Evolutionary conservation across 1,140 invertebrate genomes (phyloP).

Genomic region (Pissodes strobi): DNA sequence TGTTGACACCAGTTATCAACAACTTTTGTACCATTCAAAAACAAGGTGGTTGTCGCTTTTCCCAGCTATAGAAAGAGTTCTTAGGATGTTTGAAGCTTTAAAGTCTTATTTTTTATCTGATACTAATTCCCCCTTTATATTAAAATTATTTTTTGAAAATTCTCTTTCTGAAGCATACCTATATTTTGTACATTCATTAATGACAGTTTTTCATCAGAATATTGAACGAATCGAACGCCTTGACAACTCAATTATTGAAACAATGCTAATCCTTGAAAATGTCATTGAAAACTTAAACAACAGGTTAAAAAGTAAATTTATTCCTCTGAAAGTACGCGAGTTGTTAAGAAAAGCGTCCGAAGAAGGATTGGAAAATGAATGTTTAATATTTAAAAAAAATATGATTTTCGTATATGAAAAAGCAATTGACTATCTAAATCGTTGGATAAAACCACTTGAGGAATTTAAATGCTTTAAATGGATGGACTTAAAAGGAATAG

Average conservation of each 20-base stretch:
- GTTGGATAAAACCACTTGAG: neutral
- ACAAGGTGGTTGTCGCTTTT: conserved; percentile 32
- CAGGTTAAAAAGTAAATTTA: neutral
- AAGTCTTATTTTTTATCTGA: conserved; percentile 20
- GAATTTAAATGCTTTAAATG: too few species aligned
- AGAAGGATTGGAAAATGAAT: neutral
- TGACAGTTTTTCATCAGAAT: conserved; percentile 22
- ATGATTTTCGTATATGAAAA: neutral
- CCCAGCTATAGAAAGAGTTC: conserved; percentile 29
- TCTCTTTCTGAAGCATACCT: conserved; percentile 27
- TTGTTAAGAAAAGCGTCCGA: neutral
- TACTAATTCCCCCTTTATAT: conserved; percentile 18
- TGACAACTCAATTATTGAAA: conserved; percentile 27
- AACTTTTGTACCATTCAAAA: conserved; percentile 34
- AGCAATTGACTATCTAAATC: neutral
- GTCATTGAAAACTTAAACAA: conserved; percentile 2
- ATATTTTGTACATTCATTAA: conserved; percentile 29
- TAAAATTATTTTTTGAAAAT: conserved; percentile 37
- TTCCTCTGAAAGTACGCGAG: neutral
- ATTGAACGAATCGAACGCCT: conserved; percentile 15
- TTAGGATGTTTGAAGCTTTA: conserved; percentile 23
- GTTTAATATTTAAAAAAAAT: neutral
- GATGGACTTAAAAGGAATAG: neutral
- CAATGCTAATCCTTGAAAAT: neutral
- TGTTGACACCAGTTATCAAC: conserved; percentile 14